Evolutionary conservation across 2,113 vertebrate species (phyloP), one percentile per base, ranked within the genome.

Genomic region (Loxodonta africana): DNA sequence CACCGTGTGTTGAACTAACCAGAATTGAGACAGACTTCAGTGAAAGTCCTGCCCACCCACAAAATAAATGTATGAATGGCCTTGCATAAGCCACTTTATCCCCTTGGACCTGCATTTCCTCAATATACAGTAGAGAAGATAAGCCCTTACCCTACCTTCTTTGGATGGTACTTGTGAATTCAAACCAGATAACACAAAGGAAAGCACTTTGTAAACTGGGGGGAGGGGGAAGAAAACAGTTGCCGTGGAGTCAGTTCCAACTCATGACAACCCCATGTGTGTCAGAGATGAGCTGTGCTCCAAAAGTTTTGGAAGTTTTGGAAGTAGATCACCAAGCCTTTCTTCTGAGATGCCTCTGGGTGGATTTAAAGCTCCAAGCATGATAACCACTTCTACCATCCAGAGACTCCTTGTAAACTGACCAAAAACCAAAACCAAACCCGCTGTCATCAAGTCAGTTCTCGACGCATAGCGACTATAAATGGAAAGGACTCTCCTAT

Each of bases 181-280:
- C 96, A 95, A 95, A 57, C 20, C 63, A 69, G 26, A 17, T 46
- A 73, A 82, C 15, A 41, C 41, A 18, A 5, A 8, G 73, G n/a
- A 94, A 96, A 71, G 30, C 63, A 81, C 33, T 90, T 95, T 74
- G 33, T 89, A 96, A 89, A 86, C n/a, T 4, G 48, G 88, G 65
- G 28, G 12, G 17, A n/a, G 9, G 18, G 17, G 33, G 6, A 26
- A 69, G 4, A 69, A 69, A 69, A 8, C 30, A 71, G 69, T 71
- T 71, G 69, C 33, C 8, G 15, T n/a, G 2, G 6, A 71, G 25
- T 71, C 6, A 14, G 5, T 71, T 71, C 69, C 30, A n/a, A 71
- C 15, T 71, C 30, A 17, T 69, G 67, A 33, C 28, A 30, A 69
- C 67, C 11, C 23, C 5, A 33, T 69, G 20, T 33, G 11, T 69